Evolutionary conservation across 1,140 invertebrate species (phyloP), one percentile per base, ranked within the genome.

Genomic region (Mercenaria mercenaria): DNA sequence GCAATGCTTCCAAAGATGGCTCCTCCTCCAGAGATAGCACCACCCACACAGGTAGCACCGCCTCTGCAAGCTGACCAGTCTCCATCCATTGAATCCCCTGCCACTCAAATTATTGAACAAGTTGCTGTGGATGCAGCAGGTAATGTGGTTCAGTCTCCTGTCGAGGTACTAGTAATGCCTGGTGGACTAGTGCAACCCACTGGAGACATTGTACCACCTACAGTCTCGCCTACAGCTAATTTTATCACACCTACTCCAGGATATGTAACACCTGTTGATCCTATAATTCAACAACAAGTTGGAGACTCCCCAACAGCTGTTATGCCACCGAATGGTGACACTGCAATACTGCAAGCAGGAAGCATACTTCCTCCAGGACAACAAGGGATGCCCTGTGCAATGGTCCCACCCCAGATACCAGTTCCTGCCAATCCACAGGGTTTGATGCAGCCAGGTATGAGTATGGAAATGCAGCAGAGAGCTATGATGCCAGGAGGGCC

Each of bases 261-360:
- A 37, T 85, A 74, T 74, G 34, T 76, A 2, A 39, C 83, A 37
- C 83, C 67, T 18, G 61, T 74, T 37, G 64, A 72, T 85, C 34
- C 64, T 18, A 1, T 69, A 50, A 23, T 69, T 10, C 61, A 41
- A 0, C 64, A 64, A 32, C 20, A 15, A 64, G 26, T 77, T 76
- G 50, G 29, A 43, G 50, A 77, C 13, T 52, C 47, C 10, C 13
- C 77, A 20, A 26, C 37, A 11, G 77, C 29, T 34, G 13, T 50
- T 39, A 39, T 80, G 59, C 86, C 76, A 37, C 72, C 74, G 29
- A 88, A 88, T 80, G 86, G 61, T 34, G 86, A 88, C 34, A 20
- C 86, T 20, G 76, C 86, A 1, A 88, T 88, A 34, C 29, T 88
- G 11, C 86, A 88, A 18, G 47, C 77, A 23, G 86, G 86, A 39